These are phyloP conservation scores for Xylota sylvarum DNA, from an alignment of 2,888 invertebrate genomes.

Conservation along the genomic window DNA sequence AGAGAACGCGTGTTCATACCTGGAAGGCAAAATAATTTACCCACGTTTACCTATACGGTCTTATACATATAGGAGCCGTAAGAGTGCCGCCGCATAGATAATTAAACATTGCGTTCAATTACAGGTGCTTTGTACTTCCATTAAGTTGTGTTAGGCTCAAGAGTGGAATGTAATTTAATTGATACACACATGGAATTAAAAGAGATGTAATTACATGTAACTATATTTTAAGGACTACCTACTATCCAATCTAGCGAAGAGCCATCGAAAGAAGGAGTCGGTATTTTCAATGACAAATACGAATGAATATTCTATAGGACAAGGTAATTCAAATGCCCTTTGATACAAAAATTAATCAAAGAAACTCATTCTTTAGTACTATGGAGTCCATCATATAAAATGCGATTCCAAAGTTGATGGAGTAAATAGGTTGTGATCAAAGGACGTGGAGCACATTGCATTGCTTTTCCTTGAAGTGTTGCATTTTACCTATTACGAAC, in stretches of 20 bases:
- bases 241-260: neutral
- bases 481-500: too few relatives aligned
- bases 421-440: too few relatives aligned
- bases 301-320: too few relatives aligned
- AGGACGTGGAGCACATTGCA: too few relatives aligned
- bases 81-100: conserved; percentile 29
- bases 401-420: too few relatives aligned
- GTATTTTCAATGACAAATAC: neutral
- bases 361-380: too few relatives aligned
- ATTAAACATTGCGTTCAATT: conserved; percentile 58
- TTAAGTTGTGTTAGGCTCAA: conserved; percentile 14
- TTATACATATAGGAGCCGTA: neutral
- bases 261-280: neutral
- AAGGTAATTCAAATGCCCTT: too few relatives aligned
- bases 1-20: conserved; percentile 21
- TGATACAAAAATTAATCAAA: too few relatives aligned
- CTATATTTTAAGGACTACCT: conserved; percentile 12
- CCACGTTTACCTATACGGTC: neutral
- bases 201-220: conserved; percentile 24
- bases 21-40: conserved; percentile 1
- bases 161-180: conserved; percentile 46
- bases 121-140: conserved; percentile 48
- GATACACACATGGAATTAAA: conserved; percentile 20
- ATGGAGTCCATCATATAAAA: too few relatives aligned
- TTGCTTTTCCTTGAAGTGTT: too few relatives aligned